Evolutionary conservation across 2,797 vertebrate species (phyloP), one percentile per base, ranked within the genome.

Genomic region (Carcharodon carcharias): DNA sequence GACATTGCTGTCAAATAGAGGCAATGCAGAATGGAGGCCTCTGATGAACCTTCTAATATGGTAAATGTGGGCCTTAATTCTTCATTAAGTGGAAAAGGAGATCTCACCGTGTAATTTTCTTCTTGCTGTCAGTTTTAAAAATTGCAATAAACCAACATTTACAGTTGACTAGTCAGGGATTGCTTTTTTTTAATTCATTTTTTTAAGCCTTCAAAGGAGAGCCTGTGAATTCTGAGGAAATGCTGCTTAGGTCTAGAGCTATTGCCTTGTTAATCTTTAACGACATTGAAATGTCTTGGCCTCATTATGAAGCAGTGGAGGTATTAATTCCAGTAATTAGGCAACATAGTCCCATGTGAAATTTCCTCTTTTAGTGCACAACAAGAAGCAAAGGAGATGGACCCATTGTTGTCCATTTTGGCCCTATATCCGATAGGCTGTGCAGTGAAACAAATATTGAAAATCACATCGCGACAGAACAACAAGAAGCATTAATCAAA

Each of bases 321-420:
- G 99, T 99, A 99, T 99, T 99, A 99, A 99, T 99, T 99, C 98
- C 98, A 99, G 98, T 99, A 99, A 99, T 99, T 99, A 99, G 98
- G 98, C 98, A 97, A 98, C 98, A 97, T 97, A 98, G 98, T 99
- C 98, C 98, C 98, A 97, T 98, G 99, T 99, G 98, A 99, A 99
- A 99, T 99, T 98, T 98, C 98, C 97, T 98, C 98, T 98, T 98
- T 98, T 98, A 98, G 98, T 98, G 97, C 97, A 40, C 98, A 98
- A 98, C 98, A 98, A 56, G 95, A 96, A 96, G 97, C 97, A 97
- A 96, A 97, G n/a, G n/a, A 45, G 61, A 45, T 67, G 6, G 65
- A 8, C 35, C n/a, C 18, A 40, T n/a, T 93, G 91, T 45, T 93
- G 91, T 93, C 63, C 91, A 67, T 93, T 45, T 67, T 40, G 18